phyloP scores from a whole-genome alignment of 92 coral and sea anemone species.

The Galaxea fascicularis region DNA sequence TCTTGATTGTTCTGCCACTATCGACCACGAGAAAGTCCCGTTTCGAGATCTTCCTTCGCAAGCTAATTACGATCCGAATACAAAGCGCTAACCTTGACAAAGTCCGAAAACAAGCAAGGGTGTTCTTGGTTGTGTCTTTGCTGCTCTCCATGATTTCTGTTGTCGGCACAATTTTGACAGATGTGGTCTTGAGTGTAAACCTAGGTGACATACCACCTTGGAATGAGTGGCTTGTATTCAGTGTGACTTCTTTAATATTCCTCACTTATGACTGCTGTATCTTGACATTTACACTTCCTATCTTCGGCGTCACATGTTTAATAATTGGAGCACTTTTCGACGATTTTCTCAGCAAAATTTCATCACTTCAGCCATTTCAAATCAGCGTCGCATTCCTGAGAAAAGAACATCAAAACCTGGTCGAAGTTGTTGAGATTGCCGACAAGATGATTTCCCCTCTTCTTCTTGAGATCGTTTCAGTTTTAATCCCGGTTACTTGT shows the following conservation, averaged over 20 bases:
- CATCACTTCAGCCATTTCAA: not conserved
- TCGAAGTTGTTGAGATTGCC: conserved; percentile 9
- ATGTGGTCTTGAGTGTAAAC: not conserved
- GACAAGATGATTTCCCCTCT: conserved; percentile 20
- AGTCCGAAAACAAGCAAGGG: not conserved
- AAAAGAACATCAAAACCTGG: not conserved
- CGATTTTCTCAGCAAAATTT: not conserved
- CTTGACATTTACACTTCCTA: conserved; percentile 5
- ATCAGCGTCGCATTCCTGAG: not conserved
- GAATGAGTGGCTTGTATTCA: conserved; percentile 22
- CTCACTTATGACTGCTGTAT: not conserved
- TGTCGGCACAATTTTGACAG: not conserved
- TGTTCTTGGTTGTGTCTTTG: not conserved
- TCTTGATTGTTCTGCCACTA: conserved; percentile 14
- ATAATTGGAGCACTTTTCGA: not conserved
- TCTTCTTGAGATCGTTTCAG: conserved; percentile 1
- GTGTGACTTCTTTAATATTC: not conserved
- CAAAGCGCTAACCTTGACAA: not conserved
- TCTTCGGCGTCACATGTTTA: conserved; percentile 17
- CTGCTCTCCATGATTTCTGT: not conserved
- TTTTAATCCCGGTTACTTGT: conserved; percentile 18
- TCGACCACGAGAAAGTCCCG: not conserved
- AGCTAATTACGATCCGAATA: not conserved
- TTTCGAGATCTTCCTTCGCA: not conserved
- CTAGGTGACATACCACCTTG: not conserved